Conservation (phyloP, 1,140 invertebrate genomes). For the Bombyx mandarina region DNA sequence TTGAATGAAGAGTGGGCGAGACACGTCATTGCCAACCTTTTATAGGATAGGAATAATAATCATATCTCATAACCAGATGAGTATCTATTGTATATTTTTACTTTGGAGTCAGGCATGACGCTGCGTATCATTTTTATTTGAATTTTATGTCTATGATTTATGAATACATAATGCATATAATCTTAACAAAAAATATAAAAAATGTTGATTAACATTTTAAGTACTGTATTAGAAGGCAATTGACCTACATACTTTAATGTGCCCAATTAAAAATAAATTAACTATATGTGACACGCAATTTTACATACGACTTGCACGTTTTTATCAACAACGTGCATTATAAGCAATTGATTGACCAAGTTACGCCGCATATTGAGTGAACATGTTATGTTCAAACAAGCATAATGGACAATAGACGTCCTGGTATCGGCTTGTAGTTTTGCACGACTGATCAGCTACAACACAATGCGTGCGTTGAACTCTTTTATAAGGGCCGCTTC, state of each 20-base stretch:
- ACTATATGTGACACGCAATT: neutral
- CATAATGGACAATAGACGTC: slow-evolving; percentile 7
- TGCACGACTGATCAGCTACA: slow-evolving; percentile 22
- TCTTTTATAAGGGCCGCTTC: slow-evolving; percentile 62
- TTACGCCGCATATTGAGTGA: no score
- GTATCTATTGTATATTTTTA: neutral
- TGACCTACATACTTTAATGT: slow-evolving; percentile 2
- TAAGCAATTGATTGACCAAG: neutral
- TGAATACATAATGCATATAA: neutral
- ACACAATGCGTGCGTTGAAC: slow-evolving; percentile 66
- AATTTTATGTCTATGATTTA: neutral
- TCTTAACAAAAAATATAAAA: no score
- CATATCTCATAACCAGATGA: slow-evolving; percentile 1
- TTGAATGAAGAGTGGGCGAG: slow-evolving; percentile 40
- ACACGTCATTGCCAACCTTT: slow-evolving; percentile 50
- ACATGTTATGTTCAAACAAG: no score
- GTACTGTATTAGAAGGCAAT: neutral
- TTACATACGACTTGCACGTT: neutral
- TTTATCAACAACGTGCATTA: neutral
- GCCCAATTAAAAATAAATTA: slow-evolving; percentile 1
- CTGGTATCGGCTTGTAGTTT: slow-evolving; percentile 30
- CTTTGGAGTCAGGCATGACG: neutral
- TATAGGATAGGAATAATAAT: slow-evolving; percentile 10
- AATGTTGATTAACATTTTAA: no score
- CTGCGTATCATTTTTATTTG: neutral